phyloP scores from a whole-genome alignment of 1,140 invertebrate species.

The Pseudoatta argentina region DNA sequence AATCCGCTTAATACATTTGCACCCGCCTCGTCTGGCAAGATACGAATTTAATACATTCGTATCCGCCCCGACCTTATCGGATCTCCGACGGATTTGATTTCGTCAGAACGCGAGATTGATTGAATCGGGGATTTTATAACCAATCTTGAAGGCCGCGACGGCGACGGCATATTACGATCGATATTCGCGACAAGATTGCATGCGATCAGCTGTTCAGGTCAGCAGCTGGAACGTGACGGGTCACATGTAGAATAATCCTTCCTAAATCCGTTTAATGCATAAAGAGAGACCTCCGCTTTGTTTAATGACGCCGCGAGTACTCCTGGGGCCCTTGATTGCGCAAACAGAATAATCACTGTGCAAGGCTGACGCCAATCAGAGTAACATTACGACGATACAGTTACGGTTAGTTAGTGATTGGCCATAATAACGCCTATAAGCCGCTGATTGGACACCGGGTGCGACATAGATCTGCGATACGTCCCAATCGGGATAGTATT shows the following conservation, averaged over 20 bases:
- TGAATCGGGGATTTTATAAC: conserved; percentile 62
- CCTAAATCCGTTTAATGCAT: conserved; percentile 61
- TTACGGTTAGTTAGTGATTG: conserved; percentile 59
- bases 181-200: conserved; percentile 55
- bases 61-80: conserved; percentile 11
- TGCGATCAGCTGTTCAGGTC: conserved; percentile 41
- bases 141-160: conserved; percentile 45
- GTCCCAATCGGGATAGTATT: conserved; percentile 26
- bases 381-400: conserved; percentile 46
- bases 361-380: conserved; percentile 34
- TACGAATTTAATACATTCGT: conserved; percentile 56
- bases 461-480: conserved; percentile 13
- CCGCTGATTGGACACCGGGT: conserved; percentile 40
- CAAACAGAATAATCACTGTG: conserved; percentile 13
- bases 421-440: conserved; percentile 50
- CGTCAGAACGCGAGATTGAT: conserved; percentile 63
- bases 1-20: conserved; percentile 54
- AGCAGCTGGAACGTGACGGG: neutral
- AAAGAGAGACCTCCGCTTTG: conserved; percentile 16
- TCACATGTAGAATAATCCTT: conserved; percentile 54
- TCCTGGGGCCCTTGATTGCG: conserved; percentile 13
- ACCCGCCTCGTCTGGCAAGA: conserved; percentile 33
- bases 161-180: conserved; percentile 36
- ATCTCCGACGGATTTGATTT: conserved; percentile 71
- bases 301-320: conserved; percentile 13